Base-by-base conservation (phyloP, 2,113 vertebrate species). In the Syrmaticus mikado region DNA sequence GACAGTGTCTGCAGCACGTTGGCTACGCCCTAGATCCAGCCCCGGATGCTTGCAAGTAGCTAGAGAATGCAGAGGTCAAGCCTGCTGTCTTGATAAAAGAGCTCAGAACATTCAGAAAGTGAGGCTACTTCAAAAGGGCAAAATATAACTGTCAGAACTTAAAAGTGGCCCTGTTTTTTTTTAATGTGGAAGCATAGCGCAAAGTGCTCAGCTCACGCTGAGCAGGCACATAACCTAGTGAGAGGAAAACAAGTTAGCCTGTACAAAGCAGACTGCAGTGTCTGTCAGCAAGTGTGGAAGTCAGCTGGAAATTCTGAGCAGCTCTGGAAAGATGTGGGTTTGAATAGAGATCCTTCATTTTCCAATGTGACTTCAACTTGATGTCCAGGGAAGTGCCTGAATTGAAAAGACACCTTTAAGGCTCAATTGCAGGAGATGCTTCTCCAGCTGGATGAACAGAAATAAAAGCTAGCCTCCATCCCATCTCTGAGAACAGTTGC, bases 11-110 rank as follows among this genome's bases (percentile, higher is more conserved):
- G 25, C 34, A 65, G 74, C 65, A 20, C 25, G 66, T 30, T 79
- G 48, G 57, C 66, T 76, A 61, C 74, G 72, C 14, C 43, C 43
- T 57, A 66, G 27, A 48, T 92, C 36, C 71, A 75, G 48, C 10
- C n/a, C 30, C 0, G 0, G 66, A 73, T 87, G 58, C 55, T 36
- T 84, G 34, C 30, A 79, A 85, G 48, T 62, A 87, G 78, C 71
- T 82, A 14, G 73, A 82, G 88, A 82, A 87, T 66, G 53, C 52
- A 65, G 36, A 89, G 71, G 53, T 92, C 82, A 91, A 76, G 87
- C 43, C 25, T 70, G 38, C 66, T 87, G 58, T 43, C 52, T 68
- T 87, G 71, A 91, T 89, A 67, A 79, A 91, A 87, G 20, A 66
- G 22, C 46, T 89, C 66, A 28, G 82, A 95, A 70, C 30, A 27